Evolutionary conservation across 2,113 vertebrate species (phyloP).

Genomic region (Halichoerus grypus): DNA sequence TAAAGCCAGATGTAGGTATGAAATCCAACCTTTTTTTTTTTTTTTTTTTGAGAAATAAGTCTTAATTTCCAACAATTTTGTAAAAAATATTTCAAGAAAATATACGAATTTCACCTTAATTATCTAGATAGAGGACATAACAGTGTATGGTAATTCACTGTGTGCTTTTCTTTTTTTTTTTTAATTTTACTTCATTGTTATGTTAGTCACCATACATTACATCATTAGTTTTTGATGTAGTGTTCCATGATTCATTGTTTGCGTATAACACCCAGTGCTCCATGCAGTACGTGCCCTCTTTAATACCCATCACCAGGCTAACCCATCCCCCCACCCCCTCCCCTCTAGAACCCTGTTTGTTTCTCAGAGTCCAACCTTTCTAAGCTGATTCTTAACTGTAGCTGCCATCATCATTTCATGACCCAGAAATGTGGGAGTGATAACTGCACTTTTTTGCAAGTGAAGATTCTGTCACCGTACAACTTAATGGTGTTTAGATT

Average conservation of each 20-base stretch:
- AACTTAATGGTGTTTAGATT: background rate
- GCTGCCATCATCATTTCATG: background rate
- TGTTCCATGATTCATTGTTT: too few relatives aligned
- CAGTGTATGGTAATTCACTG: background rate
- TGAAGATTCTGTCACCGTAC: background rate
- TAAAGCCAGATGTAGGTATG: background rate
- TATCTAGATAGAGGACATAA: background rate
- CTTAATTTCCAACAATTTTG: background rate
- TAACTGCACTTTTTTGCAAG: constrained; percentile 22
- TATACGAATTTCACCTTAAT: background rate
- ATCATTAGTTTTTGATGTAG: too few relatives aligned
- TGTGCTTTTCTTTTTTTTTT: background rate
- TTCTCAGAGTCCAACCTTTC: background rate
- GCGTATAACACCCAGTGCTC: too few relatives aligned
- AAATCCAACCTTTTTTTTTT: background rate
- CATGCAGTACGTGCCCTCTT: too few relatives aligned
- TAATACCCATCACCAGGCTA: too few relatives aligned
- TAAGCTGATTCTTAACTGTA: constrained; percentile 7
- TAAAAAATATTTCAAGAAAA: background rate
- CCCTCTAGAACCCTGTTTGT: too few relatives aligned
- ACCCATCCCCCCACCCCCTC: too few relatives aligned
- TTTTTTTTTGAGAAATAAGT: background rate
- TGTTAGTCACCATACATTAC: too few relatives aligned
- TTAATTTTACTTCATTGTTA: too few relatives aligned
- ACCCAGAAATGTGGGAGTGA: background rate